Conservation (phyloP, 1,140 invertebrate genomes). For the Nebria ingens region DNA sequence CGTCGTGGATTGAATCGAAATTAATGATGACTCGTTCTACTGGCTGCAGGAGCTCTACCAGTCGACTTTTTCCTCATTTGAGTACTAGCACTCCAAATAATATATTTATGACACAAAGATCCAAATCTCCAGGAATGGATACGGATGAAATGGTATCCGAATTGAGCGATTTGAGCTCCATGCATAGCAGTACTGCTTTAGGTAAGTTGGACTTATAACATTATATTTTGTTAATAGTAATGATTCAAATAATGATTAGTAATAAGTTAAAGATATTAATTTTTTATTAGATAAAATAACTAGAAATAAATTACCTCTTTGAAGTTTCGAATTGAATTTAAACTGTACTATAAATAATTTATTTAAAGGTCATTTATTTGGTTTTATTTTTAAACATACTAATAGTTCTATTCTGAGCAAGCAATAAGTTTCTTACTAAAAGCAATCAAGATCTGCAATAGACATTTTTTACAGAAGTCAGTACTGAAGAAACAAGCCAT, state of each 20-base stretch:
- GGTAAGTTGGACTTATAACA: slow-evolving; percentile 4
- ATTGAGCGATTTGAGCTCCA: slow-evolving; percentile 13
- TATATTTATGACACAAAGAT: neutral
- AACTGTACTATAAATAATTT: too few species aligned
- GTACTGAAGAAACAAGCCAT: slow-evolving; percentile 11
- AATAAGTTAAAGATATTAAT: too few species aligned
- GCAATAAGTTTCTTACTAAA: too few species aligned
- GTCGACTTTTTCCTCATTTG: slow-evolving; percentile 37
- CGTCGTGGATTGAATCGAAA: slow-evolving; percentile 52
- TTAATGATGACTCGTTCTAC: slow-evolving; percentile 46
- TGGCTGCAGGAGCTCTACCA: slow-evolving; percentile 35
- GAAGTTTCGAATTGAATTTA: too few species aligned
- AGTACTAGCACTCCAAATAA: slow-evolving; percentile 20
- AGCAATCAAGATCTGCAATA: too few species aligned
- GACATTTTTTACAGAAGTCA: neutral
- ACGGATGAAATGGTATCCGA: slow-evolving; percentile 14
- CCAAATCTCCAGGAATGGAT: slow-evolving; percentile 27
- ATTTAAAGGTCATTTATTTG: too few species aligned
- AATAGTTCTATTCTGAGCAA: too few species aligned
- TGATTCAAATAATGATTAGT: too few species aligned
- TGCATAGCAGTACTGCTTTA: slow-evolving; percentile 6
- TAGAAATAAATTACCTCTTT: too few species aligned
- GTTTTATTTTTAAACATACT: too few species aligned
- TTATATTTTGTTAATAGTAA: neutral
- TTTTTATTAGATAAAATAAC: too few species aligned